Evolutionary conservation across 2,888 invertebrate species (phyloP), one percentile per base, ranked within the genome.

Genomic region (Stomorhina lunata): DNA sequence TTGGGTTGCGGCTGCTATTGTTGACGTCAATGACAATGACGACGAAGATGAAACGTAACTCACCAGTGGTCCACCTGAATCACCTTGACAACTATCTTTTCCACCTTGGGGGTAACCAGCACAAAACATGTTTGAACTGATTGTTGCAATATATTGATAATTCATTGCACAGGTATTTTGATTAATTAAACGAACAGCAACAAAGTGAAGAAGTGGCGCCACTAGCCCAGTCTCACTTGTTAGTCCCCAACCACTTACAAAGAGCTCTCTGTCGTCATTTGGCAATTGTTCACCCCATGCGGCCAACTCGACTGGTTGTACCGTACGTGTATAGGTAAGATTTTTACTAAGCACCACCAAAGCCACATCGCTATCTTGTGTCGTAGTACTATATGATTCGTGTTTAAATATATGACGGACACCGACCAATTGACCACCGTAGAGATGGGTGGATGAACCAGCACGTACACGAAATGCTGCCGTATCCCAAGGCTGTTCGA

Each of bases 61-160:
- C 2, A 90, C 88, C 37, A 89, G 80, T 2, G 89, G 90, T 9
- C 89, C 90, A 59, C 89, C 89, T 0, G 89, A 90, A 83, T 89
- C 89, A 17, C 89, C 89, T 79, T 89, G 89, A 45, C 89, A 89
- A 72, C 89, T 88, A 48, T 89, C 89, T 7, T 84, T 86, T 4
- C 89, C 89, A 9, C 86, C 87, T 12, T 76, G 37, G 0, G 68
- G 29, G 1, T 81, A 77, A 6, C 86, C 88, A n/a, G 90, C 89
- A 69, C 89, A 89, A 29, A 89, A 85, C 90, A 89, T 89, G 55
- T 86, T 85, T 66, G 71, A 66, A 7, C 87, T 89, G 12, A 89
- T 84, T 45, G 86, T 86, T 55, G 81, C 84, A 65, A 90, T 85
- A 32, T 85, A 85, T 45, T 85, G 75, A 72, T 90, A 89, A 29